phyloP scores from a whole-genome alignment of 2,113 vertebrate genomes.

The Dromas ardeola region DNA sequence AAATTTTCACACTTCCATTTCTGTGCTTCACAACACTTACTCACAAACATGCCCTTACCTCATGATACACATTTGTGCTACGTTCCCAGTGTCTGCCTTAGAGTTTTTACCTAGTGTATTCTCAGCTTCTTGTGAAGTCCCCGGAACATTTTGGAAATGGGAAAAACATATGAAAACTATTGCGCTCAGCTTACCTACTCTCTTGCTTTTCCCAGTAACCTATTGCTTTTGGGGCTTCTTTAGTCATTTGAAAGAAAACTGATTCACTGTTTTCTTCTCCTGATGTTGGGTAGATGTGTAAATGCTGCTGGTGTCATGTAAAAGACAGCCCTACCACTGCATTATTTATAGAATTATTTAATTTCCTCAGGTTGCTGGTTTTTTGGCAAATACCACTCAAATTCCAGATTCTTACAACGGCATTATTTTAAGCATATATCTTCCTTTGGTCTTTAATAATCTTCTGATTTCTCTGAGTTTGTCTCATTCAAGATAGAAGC shows the following conservation, averaged over 20 bases:
- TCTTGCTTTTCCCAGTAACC: background rate
- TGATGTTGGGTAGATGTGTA: background rate
- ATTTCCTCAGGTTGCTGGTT: background rate
- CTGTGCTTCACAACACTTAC: background rate
- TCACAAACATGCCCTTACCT: background rate
- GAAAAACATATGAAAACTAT: background rate
- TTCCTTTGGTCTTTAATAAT: background rate
- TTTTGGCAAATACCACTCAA: background rate
- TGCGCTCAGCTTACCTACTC: background rate
- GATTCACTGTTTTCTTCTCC: background rate
- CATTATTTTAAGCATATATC: background rate
- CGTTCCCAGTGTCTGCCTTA: background rate
- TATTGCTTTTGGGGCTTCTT: background rate
- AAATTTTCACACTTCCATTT: background rate
- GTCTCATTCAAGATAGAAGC: background rate
- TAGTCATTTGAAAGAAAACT: background rate
- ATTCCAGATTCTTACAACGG: background rate
- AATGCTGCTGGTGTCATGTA: background rate
- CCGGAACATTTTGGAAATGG: background rate
- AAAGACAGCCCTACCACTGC: background rate
- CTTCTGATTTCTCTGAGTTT: background rate
- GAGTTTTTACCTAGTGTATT: background rate
- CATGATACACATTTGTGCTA: background rate
- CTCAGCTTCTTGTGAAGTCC: background rate
- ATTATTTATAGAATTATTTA: background rate